Evolutionary conservation across 2,797 vertebrate species (phyloP).

Genomic region (Xenentodon cancila): DNA sequence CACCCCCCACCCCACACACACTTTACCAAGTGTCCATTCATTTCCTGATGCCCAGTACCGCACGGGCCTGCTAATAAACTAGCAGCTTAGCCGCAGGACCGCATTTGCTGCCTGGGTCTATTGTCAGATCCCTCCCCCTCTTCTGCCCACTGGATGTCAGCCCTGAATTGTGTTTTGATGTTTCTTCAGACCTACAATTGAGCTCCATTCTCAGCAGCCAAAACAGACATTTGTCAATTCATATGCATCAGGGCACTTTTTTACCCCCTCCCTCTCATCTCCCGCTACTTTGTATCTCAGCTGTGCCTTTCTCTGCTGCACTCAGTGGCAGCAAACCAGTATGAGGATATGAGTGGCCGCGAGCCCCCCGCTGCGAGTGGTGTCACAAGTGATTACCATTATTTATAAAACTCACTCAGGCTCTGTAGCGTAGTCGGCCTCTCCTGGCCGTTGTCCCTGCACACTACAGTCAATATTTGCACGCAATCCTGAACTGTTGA

Average conservation of each 20-base stretch:
- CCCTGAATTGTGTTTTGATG: constrained; percentile 95
- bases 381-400: constrained; percentile 92
- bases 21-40: too few relatives aligned
- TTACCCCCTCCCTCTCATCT: constrained; percentile 32
- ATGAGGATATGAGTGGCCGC: constrained; percentile 66
- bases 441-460: constrained; percentile 72
- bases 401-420: constrained; percentile 89
- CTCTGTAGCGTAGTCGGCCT: constrained; percentile 80
- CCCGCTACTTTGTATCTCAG: constrained; percentile 45
- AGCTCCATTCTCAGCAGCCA: constrained; percentile 89
- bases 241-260: constrained; percentile 81
- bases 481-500: constrained; percentile 88
- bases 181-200: constrained; percentile 87
- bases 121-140: constrained; percentile 65
- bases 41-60: constrained; percentile 2
- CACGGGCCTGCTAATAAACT: constrained; percentile 26
- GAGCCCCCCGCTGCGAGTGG: constrained; percentile 79
- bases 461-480: constrained; percentile 94
- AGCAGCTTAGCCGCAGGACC: constrained; percentile 48
- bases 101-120: constrained; percentile 15
- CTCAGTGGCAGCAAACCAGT: constrained; percentile 64
- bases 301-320: constrained; percentile 62
- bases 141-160: constrained; percentile 89
- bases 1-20: too few relatives aligned
- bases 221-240: constrained; percentile 94